Base-by-base conservation (phyloP, 2,888 invertebrate species). In the Cephonodes hylas region DNA sequence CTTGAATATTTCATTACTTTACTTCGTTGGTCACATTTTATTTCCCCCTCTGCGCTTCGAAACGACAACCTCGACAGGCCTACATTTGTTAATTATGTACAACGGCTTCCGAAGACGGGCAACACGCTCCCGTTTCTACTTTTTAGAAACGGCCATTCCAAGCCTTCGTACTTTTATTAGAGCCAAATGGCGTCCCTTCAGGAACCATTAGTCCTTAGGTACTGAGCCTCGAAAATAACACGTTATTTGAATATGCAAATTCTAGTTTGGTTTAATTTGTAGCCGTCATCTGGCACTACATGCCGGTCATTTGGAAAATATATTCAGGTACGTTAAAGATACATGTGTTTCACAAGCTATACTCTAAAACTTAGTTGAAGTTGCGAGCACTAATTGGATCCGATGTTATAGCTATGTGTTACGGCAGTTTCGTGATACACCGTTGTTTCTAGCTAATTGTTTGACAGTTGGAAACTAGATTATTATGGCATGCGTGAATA, bases 221-320 rank as follows among this genome's bases (percentile, higher is more conserved):
- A 20, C 56, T 59, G 42, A 34, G 38, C 34, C 61, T 60, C 63
- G 62, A 58, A 66, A 69, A 66, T 67, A 66, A 66, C 64, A 61
- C 66, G 63, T 66, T 64, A 69, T 73, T 73, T 70, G 66, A 74
- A 74, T 76, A 77, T 75, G 76, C 71, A 75, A 77, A 77, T 76
- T 70, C 59, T 59, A 66, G 70, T 69, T 72, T 66, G 68, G 69
- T 66, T 70, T 70, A 77, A 76, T 77, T 74, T 70, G 63, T 61
- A 61, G 65, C 63, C 44, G 66, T 69, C 74, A 74, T 73, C 77
- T 76, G 76, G 63, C 67, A 64, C 44, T 38, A 59, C 56, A 23
- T 23, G 18, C 31, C 25, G 38, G 34, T 56, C 15, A 44, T 63
- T 63, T 56, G 22, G 34, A 23, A 18, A 31, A 58, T 22, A 57